Evolutionary conservation across 2,113 vertebrate genomes (phyloP).

Genomic region (Anoplopoma fimbria): DNA sequence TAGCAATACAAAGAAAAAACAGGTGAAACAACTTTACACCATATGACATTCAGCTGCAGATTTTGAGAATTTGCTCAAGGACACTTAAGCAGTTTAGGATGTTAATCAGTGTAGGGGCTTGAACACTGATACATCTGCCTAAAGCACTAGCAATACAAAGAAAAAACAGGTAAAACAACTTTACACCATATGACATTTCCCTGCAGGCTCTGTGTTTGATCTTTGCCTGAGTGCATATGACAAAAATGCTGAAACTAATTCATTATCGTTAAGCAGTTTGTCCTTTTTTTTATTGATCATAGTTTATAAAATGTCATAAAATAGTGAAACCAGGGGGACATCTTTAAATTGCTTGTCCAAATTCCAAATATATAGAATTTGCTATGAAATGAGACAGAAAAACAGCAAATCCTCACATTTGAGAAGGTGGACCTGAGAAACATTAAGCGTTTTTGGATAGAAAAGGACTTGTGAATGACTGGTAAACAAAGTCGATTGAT

Average conservation of each 20-base stretch:
- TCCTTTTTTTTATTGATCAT: not conserved
- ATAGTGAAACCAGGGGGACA: not conserved
- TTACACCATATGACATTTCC: not conserved
- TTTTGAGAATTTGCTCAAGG: slow-evolving; percentile 4
- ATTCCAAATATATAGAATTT: not conserved
- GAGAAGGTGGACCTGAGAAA: not conserved
- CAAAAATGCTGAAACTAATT: not conserved
- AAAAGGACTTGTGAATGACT: not conserved
- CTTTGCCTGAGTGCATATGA: not conserved
- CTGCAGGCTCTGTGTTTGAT: not conserved
- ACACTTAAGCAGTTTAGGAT: not conserved
- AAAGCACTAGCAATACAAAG: not conserved
- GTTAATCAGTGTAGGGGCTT: not conserved
- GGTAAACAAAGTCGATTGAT: not conserved
- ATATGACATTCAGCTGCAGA: not conserved
- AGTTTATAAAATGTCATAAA: not conserved
- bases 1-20: not conserved
- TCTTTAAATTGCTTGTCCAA: not conserved
- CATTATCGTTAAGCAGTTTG: no score
- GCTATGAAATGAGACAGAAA: not conserved
- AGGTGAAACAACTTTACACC: not conserved
- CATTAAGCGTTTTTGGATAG: not conserved
- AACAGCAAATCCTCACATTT: not conserved
- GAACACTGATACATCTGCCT: not conserved
- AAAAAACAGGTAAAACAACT: not conserved